Conservation (phyloP, 2,113 vertebrate genomes). For the Ornithorhynchus anatinus region DNA sequence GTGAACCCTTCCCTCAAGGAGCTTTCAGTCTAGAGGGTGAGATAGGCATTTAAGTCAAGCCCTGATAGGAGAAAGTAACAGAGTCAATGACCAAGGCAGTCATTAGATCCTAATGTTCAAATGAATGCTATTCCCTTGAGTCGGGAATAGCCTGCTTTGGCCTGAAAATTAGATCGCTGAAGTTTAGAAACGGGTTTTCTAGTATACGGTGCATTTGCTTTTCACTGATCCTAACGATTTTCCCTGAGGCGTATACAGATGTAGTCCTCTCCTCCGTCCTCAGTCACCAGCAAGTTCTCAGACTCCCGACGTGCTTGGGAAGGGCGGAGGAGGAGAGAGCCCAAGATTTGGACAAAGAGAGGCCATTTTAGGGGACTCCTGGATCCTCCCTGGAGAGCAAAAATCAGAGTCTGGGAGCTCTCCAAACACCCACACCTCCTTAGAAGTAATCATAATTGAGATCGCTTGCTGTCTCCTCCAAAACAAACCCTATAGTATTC, state of each 20-base stretch:
- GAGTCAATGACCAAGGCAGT: too few relatives aligned
- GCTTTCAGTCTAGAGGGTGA: too few relatives aligned
- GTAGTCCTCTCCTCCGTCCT: neutral
- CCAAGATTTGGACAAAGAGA: slow-evolving; percentile 10
- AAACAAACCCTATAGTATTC: neutral
- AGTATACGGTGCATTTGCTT: neutral
- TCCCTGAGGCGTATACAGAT: neutral
- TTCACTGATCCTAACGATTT: neutral
- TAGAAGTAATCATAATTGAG: neutral
- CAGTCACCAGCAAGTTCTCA: neutral
- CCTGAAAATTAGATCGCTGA: neutral
- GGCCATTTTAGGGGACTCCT: neutral
- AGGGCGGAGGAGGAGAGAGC: slow-evolving; percentile 28
- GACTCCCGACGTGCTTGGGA: neutral
- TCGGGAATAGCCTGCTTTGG: too few relatives aligned
- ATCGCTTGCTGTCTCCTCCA: neutral
- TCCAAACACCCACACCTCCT: slow-evolving; percentile 45
- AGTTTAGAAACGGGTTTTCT: neutral
- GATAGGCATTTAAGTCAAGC: too few relatives aligned
- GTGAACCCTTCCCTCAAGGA: too few relatives aligned
- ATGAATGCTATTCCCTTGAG: too few relatives aligned
- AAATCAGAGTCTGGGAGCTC: slow-evolving; percentile 1
- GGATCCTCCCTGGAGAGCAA: slow-evolving; percentile 18
- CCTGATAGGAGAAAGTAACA: too few relatives aligned
- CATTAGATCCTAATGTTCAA: too few relatives aligned